Evolutionary conservation across 2,797 vertebrate genomes (phyloP).

Genomic region (Psittacula echo): DNA sequence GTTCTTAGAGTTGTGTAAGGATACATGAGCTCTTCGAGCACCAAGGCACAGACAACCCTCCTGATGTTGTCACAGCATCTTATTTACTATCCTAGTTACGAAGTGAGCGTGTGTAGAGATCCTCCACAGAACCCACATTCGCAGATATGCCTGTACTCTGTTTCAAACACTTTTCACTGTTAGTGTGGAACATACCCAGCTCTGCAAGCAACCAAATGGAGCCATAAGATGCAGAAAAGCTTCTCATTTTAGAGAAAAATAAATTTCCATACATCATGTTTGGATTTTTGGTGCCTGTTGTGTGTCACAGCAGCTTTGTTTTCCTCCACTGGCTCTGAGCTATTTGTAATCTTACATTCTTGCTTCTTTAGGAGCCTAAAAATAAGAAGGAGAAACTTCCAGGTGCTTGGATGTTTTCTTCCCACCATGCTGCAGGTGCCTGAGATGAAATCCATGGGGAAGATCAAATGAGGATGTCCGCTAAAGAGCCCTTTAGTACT

Average conservation of each 20-base stretch:
- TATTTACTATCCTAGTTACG: neutral
- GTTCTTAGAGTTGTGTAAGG: neutral
- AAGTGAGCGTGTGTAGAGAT: accelerated
- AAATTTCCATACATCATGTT: neutral
- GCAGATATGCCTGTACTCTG: neutral
- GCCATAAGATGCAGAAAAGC: accelerated
- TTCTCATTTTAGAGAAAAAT: neutral
- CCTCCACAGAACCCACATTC: neutral
- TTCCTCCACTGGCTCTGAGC: neutral
- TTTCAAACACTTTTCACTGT: neutral
- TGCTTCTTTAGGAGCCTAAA: neutral
- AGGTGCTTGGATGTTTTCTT: neutral
- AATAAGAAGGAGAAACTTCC: neutral
- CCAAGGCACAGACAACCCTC: accelerated
- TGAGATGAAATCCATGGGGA: neutral
- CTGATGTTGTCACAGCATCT: neutral
- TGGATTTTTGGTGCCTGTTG: neutral
- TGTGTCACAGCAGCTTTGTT: neutral
- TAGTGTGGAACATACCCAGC: too few species aligned
- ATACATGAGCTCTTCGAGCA: neutral
- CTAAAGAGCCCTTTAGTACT: accelerated
- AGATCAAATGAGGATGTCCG: neutral
- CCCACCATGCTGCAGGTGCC: neutral
- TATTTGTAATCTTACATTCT: neutral
- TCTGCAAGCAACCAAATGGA: neutral